Evolutionary conservation across 1,140 invertebrate genomes (phyloP), one percentile per base, ranked within the genome.

Genomic region (Ceratina japonica): DNA sequence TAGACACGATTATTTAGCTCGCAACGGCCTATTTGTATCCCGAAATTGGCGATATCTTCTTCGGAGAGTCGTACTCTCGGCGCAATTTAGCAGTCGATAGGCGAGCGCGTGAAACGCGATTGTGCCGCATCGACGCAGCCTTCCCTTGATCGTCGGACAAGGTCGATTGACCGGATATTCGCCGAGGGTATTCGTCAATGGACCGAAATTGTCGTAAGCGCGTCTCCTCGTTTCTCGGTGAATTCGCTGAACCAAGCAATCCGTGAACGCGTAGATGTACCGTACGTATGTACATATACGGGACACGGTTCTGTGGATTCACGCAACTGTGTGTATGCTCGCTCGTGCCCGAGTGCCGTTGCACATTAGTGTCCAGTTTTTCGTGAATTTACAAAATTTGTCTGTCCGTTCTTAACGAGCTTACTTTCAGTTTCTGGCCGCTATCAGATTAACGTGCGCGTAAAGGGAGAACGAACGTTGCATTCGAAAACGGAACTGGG

Each of bases 321-420:
- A 51, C 49, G 31, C 31, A 16, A n/a, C 49, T 13, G n/a, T 13
- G 20, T 52, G 70, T 24, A n/a, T n/a, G n/a, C n/a, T n/a, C n/a
- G n/a, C n/a, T n/a, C n/a, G 59, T 78, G 78, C 59, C 37, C 79
- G 24, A 44, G 12, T 16, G 3, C 58, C 13, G 59, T 62, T 65
- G 69, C 78, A 49, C 20, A 64, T 71, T 61, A 16, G 66, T 71
- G 66, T 52, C 56, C 31, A 62, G 2, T 37, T 74, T 84, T 84
- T 64, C 71, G 52, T 68, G 81, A 58, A 79, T 82, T 82, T 85
- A 74, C 64, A 85, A 84, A 79, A 75, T 52, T 49, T 54, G 31
- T 61, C 27, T 49, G 27, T 10, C 56, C 37, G 16, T 31, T 27
- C 2, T 66, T 7, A 58, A 18, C 58, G 20, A 44, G 58, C 2